Evolutionary conservation across 2,888 invertebrate genomes (phyloP).

Genomic region (Allolobophora icterica): DNA sequence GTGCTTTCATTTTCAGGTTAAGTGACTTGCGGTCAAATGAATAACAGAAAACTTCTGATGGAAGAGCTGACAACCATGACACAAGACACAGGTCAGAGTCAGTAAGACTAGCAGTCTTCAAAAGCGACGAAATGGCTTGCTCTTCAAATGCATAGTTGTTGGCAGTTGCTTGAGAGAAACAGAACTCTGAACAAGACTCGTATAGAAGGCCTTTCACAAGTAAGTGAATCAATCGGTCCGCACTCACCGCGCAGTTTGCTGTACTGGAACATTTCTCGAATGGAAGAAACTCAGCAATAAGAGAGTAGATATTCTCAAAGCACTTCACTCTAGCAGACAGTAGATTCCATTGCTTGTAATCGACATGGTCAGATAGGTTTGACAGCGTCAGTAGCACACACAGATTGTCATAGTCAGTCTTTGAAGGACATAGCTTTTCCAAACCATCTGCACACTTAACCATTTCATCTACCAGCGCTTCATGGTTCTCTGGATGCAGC

Average conservation of each 20-base stretch:
- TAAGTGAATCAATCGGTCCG: constrained; percentile 1
- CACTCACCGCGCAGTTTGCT: background rate
- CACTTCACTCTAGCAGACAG: background rate
- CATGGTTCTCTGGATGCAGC: constrained; percentile 7
- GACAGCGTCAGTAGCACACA: constrained; percentile 13
- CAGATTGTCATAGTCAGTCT: constrained; percentile 25
- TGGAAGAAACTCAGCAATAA: constrained; percentile 18
- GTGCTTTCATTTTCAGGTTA: background rate
- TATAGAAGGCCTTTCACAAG: constrained; percentile 21
- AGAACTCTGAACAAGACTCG: constrained; percentile 17
- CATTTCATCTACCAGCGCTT: constrained; percentile 13
- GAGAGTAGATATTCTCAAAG: constrained; percentile 13
- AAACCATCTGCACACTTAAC: background rate
- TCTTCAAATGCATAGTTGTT: background rate
- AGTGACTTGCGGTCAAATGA: constrained; percentile 20
- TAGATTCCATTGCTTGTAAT: constrained; percentile 13
- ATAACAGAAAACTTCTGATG: constrained; percentile 9
- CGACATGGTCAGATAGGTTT: constrained; percentile 19
- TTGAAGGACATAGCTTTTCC: constrained; percentile 19
- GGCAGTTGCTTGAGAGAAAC: background rate
- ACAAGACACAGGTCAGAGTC: constrained; percentile 26
- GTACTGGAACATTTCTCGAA: background rate
- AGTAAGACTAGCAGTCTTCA: background rate
- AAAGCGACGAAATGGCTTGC: background rate
- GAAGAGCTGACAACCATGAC: constrained; percentile 23